Conservation (phyloP, 2,888 invertebrate species). For the Cheilosia urbana region DNA sequence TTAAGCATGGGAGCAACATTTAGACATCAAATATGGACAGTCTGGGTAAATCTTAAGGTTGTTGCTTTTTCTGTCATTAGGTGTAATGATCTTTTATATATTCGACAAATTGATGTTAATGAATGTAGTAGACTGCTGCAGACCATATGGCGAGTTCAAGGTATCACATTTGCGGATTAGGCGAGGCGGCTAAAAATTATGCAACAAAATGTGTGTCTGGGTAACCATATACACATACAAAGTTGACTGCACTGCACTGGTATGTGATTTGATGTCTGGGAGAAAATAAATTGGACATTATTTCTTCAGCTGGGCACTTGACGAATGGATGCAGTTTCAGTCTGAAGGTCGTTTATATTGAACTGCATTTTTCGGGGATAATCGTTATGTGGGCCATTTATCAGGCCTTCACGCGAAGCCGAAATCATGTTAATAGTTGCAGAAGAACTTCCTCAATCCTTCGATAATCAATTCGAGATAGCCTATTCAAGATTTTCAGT, state of each 20-base stretch:
- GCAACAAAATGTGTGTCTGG: conserved; percentile 42
- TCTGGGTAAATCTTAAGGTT: conserved; percentile 63
- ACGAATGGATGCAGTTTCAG: not conserved
- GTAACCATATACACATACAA: not conserved
- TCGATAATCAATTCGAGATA: too few relatives aligned
- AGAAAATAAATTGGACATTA: conserved; percentile 1
- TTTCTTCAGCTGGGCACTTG: not conserved
- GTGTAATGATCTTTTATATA: conserved; percentile 62
- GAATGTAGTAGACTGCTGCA: conserved; percentile 66
- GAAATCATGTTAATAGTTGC: too few relatives aligned
- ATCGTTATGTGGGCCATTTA: too few relatives aligned
- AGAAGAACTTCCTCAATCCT: too few relatives aligned
- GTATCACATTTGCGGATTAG: conserved; percentile 39
- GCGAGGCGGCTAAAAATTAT: conserved; percentile 47
- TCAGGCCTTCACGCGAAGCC: too few relatives aligned
- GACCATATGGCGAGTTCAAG: conserved; percentile 69
- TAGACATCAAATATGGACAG: conserved; percentile 59
- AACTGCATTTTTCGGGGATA: not conserved
- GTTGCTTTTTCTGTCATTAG: conserved; percentile 43
- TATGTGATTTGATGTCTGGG: conserved; percentile 7
- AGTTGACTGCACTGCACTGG: conserved; percentile 34
- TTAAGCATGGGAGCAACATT: conserved; percentile 29
- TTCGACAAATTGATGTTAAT: conserved; percentile 71
- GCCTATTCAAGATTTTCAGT: too few relatives aligned
- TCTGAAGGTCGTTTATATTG: not conserved